Evolutionary conservation across 2,113 vertebrate species (phyloP).

Genomic region (Eulemur rufifrons): DNA sequence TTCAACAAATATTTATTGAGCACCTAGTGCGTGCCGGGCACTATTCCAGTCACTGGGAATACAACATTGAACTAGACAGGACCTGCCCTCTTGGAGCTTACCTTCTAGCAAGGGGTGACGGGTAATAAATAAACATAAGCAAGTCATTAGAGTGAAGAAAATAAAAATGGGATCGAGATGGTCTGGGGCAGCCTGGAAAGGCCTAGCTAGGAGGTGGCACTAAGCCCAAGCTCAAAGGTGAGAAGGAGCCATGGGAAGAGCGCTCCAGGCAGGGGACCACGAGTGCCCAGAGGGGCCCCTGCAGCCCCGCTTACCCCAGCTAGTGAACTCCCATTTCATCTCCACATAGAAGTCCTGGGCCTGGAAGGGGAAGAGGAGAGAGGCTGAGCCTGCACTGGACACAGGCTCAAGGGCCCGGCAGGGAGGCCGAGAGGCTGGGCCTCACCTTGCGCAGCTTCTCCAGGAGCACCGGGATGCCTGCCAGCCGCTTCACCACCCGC

Average conservation of each 20-base stretch:
- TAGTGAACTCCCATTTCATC: constrained; percentile 99
- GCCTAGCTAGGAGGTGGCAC: neutral
- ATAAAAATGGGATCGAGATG: neutral
- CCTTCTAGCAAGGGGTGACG: neutral
- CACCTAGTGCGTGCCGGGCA: neutral
- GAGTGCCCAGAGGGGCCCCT: neutral
- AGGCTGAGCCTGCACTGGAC: neutral
- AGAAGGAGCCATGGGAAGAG: neutral
- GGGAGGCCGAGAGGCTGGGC: rapidly evolving
- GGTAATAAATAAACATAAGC: neutral
- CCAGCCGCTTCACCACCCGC: constrained; percentile 94
- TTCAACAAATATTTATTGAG: neutral
- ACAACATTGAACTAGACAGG: neutral
- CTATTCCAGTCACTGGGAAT: neutral
- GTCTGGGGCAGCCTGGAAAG: neutral
- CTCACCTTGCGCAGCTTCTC: constrained; percentile 95
- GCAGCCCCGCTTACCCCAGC: constrained; percentile 91
- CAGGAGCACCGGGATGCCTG: constrained; percentile 94
- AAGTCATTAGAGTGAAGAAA: neutral
- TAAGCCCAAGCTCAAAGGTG: neutral
- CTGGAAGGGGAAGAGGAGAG: constrained; percentile 81
- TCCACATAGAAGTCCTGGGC: constrained; percentile 98
- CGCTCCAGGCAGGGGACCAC: neutral
- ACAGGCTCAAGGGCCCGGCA: rapidly evolving
- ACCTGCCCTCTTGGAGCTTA: neutral